Base-by-base conservation (phyloP, 2,113 vertebrate species). In the Pterocles gutturalis region DNA sequence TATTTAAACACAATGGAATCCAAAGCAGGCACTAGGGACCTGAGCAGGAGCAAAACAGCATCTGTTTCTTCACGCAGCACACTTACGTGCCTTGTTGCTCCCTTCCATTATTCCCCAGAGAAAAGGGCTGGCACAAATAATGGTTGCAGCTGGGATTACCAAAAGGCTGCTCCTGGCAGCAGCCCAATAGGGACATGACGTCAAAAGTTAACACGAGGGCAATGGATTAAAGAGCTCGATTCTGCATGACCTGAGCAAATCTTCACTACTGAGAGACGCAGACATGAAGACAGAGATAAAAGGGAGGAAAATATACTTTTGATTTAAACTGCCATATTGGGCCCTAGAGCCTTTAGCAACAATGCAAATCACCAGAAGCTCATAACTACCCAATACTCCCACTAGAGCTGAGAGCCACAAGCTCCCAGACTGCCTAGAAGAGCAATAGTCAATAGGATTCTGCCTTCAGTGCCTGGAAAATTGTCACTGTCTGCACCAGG, bases 41-140 rank as follows among this genome's bases (percentile, higher is more conserved):
- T 51, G 38, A 86, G 49, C 31, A 80, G 38, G 41, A 93, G 75
- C 73, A 94, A 92, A 97, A 96, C 93, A 92, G 67, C 89, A 93
- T 81, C 94, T 95, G 94, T 90, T 95, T 94, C 85, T 91, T 83
- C 72, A 70, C 26, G 48, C 64, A 83, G 36, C 34, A 49, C 54
- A 21, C n/a, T 69, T 91, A 87, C 16, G 12, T 87, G 79, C 88
- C 79, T 83, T 58, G 78, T 34, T 73, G 75, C 87, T 94, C 75
- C 85, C 45, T 72, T 53, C 71, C 58, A 34, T 54, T 24, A 41
- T 75, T 28, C 91, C 53, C 82, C n/a, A 60, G 89, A 64, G 96
- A 95, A 60, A 78, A 89, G 61, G 12, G 73, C 71, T 53, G 51
- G 72, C 69, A 94, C 60, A 95, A 84, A 89, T 64, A 58, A 89